Conservation (phyloP, 2,888 invertebrate genomes). For the Ochropleura plecta region DNA sequence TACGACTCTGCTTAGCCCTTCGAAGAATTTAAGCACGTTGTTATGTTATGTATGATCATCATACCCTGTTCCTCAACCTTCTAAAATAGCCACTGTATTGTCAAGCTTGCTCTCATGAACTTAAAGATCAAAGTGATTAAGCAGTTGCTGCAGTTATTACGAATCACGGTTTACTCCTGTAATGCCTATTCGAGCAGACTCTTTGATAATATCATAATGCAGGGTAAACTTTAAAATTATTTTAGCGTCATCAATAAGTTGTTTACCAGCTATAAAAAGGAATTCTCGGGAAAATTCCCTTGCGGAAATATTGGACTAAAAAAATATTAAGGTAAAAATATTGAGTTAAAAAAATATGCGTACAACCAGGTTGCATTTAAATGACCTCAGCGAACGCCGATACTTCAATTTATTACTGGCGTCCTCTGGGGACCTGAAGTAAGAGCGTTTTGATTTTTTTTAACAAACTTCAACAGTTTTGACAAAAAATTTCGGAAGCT, state of each 20-base stretch:
- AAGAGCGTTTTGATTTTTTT: too few relatives aligned
- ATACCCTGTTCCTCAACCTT: not conserved
- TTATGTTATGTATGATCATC: too few relatives aligned
- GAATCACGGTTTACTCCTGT: slow-evolving; percentile 11
- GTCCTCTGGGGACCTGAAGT: too few relatives aligned
- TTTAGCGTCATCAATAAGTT: not conserved
- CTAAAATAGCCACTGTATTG: not conserved
- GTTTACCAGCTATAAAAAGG: not conserved
- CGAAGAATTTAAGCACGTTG: too few relatives aligned
- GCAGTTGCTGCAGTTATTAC: slow-evolving; percentile 6
- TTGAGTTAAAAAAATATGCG: not conserved
- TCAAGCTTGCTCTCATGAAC: not conserved
- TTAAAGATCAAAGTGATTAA: slow-evolving; percentile 12
- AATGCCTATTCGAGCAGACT: slow-evolving; percentile 6
- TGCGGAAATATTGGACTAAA: not conserved
- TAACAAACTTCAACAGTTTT: too few relatives aligned
- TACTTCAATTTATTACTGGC: too few relatives aligned
- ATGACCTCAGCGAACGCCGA: not conserved
- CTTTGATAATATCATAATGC: slow-evolving; percentile 1
- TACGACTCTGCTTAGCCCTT: too few relatives aligned
- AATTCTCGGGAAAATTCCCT: not conserved
- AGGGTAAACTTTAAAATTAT: not conserved
- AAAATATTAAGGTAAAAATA: not conserved
- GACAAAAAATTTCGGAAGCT: too few relatives aligned
- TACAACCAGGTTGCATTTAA: not conserved